Percentiles rank a stretch among this genome's conserved stretches.
Evolutionary conservation across 1,140 invertebrate species (phyloP).

Genomic region (Nautilus pompilius): DNA sequence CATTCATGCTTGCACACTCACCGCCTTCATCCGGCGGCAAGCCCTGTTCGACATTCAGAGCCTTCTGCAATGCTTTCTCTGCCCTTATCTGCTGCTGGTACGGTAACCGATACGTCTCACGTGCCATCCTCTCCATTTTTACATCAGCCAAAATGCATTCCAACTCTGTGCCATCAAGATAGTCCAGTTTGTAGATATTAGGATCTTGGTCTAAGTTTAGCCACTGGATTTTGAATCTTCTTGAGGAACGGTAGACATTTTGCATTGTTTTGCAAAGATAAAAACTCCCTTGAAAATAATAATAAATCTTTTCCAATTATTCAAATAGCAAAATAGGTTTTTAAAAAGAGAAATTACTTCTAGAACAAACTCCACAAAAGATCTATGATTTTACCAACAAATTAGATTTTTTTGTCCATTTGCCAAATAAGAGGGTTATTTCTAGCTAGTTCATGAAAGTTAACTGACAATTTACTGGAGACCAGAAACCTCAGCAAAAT

Average conservation of each 20-base stretch:
- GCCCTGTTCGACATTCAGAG: slow-evolving; percentile 77
- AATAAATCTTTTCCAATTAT: too few species aligned
- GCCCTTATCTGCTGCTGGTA: slow-evolving; percentile 72
- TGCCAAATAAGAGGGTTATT: too few species aligned
- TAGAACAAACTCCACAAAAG: too few species aligned
- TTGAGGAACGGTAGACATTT: slow-evolving; percentile 77
- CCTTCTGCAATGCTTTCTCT: slow-evolving; percentile 79
- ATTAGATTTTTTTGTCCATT: too few species aligned
- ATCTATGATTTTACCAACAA: too few species aligned
- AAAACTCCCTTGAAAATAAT: slow-evolving; percentile 70
- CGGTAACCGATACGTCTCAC: slow-evolving; percentile 69
- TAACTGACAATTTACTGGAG: too few species aligned
- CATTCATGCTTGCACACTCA: too few species aligned
- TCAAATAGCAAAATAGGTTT: too few species aligned
- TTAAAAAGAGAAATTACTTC: too few species aligned
- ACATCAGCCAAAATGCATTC: slow-evolving; percentile 70
- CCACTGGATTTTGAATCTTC: slow-evolving; percentile 84
- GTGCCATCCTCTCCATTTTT: slow-evolving; percentile 71
- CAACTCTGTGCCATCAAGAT: slow-evolving; percentile 73
- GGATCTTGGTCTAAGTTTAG: slow-evolving; percentile 67
- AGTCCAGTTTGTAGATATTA: slow-evolving; percentile 82
- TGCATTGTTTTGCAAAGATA: slow-evolving; percentile 88
- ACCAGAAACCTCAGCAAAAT: too few species aligned
- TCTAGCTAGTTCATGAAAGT: too few species aligned
- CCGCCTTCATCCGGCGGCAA: slow-evolving; percentile 45